Conservation (phyloP, 1,140 invertebrate genomes). For the Venturia canescens region DNA sequence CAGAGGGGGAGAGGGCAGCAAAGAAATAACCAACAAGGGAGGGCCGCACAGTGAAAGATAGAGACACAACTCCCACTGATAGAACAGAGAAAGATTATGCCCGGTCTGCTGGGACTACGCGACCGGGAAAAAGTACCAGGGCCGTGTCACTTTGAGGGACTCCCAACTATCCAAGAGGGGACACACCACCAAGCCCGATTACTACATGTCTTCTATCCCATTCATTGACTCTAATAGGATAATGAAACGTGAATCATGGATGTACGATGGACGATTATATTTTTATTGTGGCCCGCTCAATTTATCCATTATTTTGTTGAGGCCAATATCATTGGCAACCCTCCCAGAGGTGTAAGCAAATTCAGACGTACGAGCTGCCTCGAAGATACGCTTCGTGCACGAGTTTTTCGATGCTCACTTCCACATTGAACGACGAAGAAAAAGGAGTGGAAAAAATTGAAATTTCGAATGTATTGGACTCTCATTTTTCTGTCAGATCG, state of each 20-base stretch:
- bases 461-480: no score
- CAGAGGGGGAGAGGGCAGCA: conserved; percentile 42
- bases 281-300: conserved; percentile 68
- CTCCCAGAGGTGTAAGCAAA: conserved; percentile 23
- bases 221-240: conserved; percentile 70
- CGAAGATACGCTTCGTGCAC: neutral
- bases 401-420: neutral
- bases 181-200: conserved; percentile 20
- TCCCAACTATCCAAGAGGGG: conserved; percentile 24
- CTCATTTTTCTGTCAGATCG: no score
- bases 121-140: conserved; percentile 45
- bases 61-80: conserved; percentile 35
- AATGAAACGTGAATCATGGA: conserved; percentile 70
- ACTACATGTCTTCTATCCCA: conserved; percentile 57
- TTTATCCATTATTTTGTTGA: conserved; percentile 73
- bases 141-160: conserved; percentile 36
- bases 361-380: neutral
- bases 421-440: neutral
- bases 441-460: no score
- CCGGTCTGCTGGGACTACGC: conserved; percentile 17
- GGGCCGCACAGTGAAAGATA: neutral
- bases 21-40: conserved; percentile 51
- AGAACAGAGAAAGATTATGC: conserved; percentile 31
- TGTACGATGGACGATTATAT: conserved; percentile 67
- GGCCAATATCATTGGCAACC: conserved; percentile 67